Percentiles rank a stretch among this genome's conserved stretches.
Evolutionary conservation across 2,888 invertebrate genomes (phyloP).

Genomic region (Melanotus villosus): DNA sequence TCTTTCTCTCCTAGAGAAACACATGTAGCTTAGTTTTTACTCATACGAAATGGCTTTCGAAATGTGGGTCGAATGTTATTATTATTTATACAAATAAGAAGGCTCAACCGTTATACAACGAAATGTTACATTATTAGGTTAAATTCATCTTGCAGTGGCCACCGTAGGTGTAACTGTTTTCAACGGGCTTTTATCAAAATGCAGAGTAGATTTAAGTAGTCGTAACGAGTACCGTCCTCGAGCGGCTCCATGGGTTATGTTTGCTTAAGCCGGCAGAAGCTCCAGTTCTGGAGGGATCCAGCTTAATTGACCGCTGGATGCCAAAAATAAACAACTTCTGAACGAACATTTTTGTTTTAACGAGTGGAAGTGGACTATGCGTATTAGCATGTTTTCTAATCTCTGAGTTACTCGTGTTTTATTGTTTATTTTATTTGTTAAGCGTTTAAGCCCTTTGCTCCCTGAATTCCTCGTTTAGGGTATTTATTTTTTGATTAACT

Average conservation of each 20-base stretch:
- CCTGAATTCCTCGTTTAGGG: slow-evolving; percentile 29
- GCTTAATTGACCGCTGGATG: slow-evolving; percentile 52
- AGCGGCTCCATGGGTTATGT: slow-evolving; percentile 42
- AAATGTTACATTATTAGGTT: slow-evolving; percentile 6
- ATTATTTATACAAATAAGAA: no score
- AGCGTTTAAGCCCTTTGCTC: slow-evolving; percentile 44
- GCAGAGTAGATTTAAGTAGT: slow-evolving; percentile 41
- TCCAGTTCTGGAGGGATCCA: slow-evolving; percentile 46
- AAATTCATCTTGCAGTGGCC: slow-evolving; percentile 10
- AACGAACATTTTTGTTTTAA: slow-evolving; percentile 48
- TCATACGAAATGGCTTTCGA: no score
- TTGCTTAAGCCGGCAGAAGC: slow-evolving; percentile 48
- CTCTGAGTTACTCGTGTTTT: slow-evolving; percentile 48
- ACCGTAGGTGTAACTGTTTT: slow-evolving; percentile 19
- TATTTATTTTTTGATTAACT: slow-evolving; percentile 43
- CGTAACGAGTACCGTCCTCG: slow-evolving; percentile 40
- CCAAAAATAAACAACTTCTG: slow-evolving; percentile 53
- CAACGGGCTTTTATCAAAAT: slow-evolving; percentile 19
- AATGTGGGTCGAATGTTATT: no score
- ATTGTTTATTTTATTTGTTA: slow-evolving; percentile 54
- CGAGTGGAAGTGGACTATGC: slow-evolving; percentile 41
- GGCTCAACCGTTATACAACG: no score
- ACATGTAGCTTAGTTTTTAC: no score
- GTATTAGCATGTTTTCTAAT: slow-evolving; percentile 57
- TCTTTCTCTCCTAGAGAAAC: no score